Conservation (phyloP, 2,113 vertebrate genomes). For the Xiphorhynchus elegans region DNA sequence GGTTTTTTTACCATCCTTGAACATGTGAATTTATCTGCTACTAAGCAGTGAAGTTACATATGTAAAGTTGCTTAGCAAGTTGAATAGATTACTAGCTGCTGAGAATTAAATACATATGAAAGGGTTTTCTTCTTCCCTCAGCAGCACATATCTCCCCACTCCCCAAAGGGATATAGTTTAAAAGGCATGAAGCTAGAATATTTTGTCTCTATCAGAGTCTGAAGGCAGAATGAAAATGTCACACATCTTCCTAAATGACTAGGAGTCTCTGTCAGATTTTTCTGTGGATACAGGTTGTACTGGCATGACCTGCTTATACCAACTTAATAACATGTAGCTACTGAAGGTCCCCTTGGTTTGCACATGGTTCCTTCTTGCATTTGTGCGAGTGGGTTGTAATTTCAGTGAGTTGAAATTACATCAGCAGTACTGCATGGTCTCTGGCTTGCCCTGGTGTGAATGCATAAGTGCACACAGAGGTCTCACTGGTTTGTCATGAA, state of each 20-base stretch:
- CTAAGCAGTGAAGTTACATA: neutral
- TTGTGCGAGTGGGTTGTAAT: neutral
- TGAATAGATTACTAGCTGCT: neutral
- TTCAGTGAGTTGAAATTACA: neutral
- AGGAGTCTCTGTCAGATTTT: neutral
- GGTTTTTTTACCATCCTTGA: neutral
- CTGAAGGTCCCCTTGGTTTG: neutral
- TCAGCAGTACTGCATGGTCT: neutral
- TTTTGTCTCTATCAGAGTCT: neutral
- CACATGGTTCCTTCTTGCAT: accelerated
- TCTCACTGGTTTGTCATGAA: neutral
- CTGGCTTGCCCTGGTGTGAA: neutral
- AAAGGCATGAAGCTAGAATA: neutral
- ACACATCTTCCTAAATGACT: neutral
- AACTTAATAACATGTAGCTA: neutral
- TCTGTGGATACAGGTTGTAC: neutral
- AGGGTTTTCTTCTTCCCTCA: neutral
- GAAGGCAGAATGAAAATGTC: neutral
- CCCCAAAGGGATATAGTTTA: neutral
- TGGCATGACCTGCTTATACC: neutral
- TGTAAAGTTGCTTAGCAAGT: neutral
- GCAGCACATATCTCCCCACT: neutral
- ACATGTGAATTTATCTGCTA: neutral
- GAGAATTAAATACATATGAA: neutral
- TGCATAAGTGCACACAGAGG: neutral